These are phyloP conservation scores for Mustela nigripes DNA, from an alignment of 2,113 vertebrate species.

Conservation along the genomic window DNA sequence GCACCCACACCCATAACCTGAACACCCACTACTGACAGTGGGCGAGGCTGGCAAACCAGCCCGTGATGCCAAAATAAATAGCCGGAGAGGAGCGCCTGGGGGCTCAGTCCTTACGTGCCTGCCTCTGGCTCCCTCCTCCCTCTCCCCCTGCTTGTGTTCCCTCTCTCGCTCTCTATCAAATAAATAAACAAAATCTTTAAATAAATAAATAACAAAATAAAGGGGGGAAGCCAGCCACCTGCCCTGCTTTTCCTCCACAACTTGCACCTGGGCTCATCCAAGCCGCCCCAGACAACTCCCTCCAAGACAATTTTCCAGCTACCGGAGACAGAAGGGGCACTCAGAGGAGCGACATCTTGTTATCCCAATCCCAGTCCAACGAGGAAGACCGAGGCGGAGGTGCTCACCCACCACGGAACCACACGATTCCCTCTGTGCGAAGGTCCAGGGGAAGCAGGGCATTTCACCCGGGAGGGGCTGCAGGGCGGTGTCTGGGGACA, in stretches of 20 bases:
- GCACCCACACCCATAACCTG: rapidly evolving
- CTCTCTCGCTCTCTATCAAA: no score
- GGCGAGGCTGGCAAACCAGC: not conserved
- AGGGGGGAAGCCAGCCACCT: no score
- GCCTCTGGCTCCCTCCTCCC: no score
- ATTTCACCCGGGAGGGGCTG: not conserved
- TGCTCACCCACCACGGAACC: not conserved
- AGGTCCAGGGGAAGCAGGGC: not conserved
- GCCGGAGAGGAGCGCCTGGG: no score
- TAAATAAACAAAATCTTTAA: no score
- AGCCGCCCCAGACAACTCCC: not conserved
- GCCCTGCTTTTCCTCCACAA: not conserved
- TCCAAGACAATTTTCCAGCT: not conserved
- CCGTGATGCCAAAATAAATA: not conserved
- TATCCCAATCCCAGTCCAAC: not conserved
- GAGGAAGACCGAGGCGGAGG: not conserved
- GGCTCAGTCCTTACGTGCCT: no score
- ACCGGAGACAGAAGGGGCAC: not conserved
- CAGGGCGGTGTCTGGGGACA: not conserved
- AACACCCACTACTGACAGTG: not conserved
- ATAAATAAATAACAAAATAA: no score
- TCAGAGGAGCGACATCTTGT: rapidly evolving
- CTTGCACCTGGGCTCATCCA: no score
- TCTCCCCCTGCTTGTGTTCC: no score
- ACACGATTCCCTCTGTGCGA: not conserved